Evolutionary conservation across 2,113 vertebrate species (phyloP), one percentile per base, ranked within the genome.

Genomic region (Brachypteracias leptosomus): DNA sequence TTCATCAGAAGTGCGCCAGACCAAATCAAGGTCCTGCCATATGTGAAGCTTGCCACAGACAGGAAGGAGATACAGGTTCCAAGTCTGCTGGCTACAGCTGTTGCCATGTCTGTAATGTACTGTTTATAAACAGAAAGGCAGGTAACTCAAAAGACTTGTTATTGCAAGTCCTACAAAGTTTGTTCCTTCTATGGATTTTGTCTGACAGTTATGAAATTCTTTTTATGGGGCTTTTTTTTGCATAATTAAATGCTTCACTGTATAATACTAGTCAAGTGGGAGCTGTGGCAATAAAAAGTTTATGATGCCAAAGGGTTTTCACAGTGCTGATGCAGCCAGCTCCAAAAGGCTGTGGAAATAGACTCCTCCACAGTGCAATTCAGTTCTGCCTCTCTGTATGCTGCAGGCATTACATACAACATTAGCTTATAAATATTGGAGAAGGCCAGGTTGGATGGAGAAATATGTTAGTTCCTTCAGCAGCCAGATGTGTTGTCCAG

Each of bases 391-490:
- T 82, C 83, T 92, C 85, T 85, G 72, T 61, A 72, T 71, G 78
- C 90, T 91, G 42, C 33, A 36, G 42, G 59, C 75, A 74, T 74
- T 57, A 20, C 61, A 93, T 5, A 90, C 90, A 94, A 65, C 79
- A 86, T 85, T 94, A 88, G 42, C 70, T 89, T 77, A 89, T 95
- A 94, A 97, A 97, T 95, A 95, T 94, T 85, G 95, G 88, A 93
- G 82, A 87, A 83, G 72, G 35, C 4, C 55, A 57, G 74, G 90
- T 55, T 91, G 93, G 90, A 93, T 81, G 72, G 83, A 96, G 80
- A 86, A 95, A 76, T 75, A 25, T 18, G 17, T 58, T 76, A 54
- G 70, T 88, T 85, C 55, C 90, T 83, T 63, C 81, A 88, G 90
- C 89, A 91, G 70, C 75, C 96, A 92, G 90, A 95, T 93, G 88